Conservation (phyloP, 2,888 invertebrate species). For the Drosophila mimetica region DNA sequence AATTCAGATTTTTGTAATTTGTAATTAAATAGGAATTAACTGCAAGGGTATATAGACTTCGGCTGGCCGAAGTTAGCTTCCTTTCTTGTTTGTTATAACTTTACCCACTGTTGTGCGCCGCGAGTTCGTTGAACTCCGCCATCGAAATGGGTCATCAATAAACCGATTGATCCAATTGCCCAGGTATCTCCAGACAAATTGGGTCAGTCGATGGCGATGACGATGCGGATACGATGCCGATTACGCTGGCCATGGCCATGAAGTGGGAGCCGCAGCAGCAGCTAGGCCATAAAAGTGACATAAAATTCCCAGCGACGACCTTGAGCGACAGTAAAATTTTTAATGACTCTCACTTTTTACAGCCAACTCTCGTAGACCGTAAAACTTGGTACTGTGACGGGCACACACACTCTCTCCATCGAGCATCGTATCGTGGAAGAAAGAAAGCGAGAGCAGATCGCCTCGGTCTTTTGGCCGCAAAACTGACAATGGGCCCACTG, state of each 20-base stretch:
- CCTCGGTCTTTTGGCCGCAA: constrained; percentile 56
- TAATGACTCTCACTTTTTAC: constrained; percentile 84
- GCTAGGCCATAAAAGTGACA: constrained; percentile 65
- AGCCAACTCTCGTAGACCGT: constrained; percentile 72
- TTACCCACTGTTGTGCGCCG: neutral
- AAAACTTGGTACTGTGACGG: constrained; percentile 59
- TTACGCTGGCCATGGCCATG: constrained; percentile 36
- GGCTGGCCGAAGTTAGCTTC: too few relatives aligned
- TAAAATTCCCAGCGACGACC: constrained; percentile 83
- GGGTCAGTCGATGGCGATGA: constrained; percentile 56
- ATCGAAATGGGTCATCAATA: constrained; percentile 25
- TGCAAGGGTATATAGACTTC: too few relatives aligned
- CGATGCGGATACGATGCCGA: constrained; percentile 24
- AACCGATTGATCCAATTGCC: constrained; percentile 41
- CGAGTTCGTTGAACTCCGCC: constrained; percentile 35
- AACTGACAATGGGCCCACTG: constrained; percentile 63
- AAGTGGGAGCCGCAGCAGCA: constrained; percentile 41
- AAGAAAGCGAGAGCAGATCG: constrained; percentile 56
- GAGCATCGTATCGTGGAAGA: constrained; percentile 5
- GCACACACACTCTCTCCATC: constrained; percentile 18
- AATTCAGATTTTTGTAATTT: too few relatives aligned
- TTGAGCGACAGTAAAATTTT: constrained; percentile 83
- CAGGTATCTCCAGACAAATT: constrained; percentile 52
- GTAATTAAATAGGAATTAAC: too few relatives aligned
- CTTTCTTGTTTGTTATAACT: neutral